Evolutionary conservation across 2,797 vertebrate species (phyloP).

Genomic region (Brotogeris chrysoptera): DNA sequence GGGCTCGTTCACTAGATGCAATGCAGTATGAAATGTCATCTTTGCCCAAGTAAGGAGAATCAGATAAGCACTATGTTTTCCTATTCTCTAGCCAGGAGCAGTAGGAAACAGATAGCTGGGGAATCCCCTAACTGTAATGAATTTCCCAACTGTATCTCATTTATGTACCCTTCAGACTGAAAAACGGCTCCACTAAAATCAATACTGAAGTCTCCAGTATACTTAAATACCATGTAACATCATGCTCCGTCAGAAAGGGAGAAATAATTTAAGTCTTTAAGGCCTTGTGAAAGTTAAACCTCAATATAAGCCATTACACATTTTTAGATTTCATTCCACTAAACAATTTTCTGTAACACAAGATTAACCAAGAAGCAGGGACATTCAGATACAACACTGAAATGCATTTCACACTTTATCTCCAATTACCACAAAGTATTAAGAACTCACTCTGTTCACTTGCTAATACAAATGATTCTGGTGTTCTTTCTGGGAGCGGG

Average conservation of each 20-base stretch:
- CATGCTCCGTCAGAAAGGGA: neutral
- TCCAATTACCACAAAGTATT: neutral
- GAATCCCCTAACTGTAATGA: neutral
- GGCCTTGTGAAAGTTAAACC: neutral
- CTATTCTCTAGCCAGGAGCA: neutral
- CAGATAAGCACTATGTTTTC: neutral
- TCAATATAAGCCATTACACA: neutral
- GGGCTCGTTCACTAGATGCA: neutral
- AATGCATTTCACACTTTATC: neutral
- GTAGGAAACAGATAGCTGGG: neutral
- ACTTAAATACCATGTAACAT: neutral
- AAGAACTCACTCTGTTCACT: constrained; percentile 81
- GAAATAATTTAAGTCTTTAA: neutral
- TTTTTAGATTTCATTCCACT: neutral
- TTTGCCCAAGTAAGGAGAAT: neutral
- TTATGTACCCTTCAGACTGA: neutral
- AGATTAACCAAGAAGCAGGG: neutral
- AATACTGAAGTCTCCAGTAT: neutral
- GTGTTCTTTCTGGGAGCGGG: constrained; percentile 92
- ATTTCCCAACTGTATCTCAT: neutral
- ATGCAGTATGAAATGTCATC: neutral
- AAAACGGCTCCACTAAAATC: neutral
- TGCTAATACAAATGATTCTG: constrained; percentile 93
- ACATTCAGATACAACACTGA: neutral
- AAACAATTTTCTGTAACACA: neutral